Evolutionary conservation across 64 coral and sea anemone genomes (phyloP).

Genomic region (Actinia equina): DNA sequence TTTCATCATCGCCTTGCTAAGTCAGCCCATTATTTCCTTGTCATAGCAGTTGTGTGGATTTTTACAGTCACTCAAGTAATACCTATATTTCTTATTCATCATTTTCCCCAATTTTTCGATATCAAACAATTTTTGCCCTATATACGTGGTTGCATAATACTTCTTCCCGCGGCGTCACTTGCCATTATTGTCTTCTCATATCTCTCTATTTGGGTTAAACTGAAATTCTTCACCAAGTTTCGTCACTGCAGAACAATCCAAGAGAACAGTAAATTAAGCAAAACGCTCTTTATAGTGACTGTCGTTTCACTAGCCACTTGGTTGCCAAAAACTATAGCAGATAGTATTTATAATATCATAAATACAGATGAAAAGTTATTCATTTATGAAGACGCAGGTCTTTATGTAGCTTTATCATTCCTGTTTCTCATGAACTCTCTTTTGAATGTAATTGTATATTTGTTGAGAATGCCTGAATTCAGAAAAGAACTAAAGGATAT

Average conservation of each 20-base stretch:
- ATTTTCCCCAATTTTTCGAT: background rate
- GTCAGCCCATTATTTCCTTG: background rate
- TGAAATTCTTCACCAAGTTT: background rate
- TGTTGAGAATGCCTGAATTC: background rate
- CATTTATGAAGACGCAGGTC: no score
- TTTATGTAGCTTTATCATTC: background rate
- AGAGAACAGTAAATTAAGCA: background rate
- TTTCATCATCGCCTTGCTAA: background rate
- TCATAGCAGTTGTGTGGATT: background rate
- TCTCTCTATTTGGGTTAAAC: background rate
- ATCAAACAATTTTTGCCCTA: background rate
- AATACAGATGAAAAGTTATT: no score
- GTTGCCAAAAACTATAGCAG: no score
- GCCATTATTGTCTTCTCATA: background rate
- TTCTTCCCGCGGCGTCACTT: background rate
- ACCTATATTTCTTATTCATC: background rate
- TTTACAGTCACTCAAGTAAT: background rate
- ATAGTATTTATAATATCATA: no score
- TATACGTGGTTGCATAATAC: background rate
- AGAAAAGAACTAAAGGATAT: background rate
- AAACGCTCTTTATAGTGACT: slow-evolving; percentile 8
- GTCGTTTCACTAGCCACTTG: background rate
- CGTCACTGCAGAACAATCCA: background rate
- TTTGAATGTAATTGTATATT: background rate
- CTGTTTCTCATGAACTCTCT: background rate